Conservation (phyloP, 2,888 invertebrate genomes). For the Heteromyza rotundicornis region DNA sequence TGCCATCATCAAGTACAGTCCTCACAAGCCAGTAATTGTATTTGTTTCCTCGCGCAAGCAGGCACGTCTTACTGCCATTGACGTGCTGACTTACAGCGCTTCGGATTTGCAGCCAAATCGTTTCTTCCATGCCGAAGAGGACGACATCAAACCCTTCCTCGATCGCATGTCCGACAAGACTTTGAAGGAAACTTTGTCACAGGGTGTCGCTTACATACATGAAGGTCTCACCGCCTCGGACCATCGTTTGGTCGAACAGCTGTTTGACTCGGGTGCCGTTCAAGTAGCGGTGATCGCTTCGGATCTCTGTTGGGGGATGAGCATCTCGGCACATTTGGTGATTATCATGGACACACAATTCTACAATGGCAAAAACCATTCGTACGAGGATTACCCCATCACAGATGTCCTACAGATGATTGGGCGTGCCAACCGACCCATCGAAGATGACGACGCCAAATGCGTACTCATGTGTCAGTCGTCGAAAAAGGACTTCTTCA, state of each 20-base stretch:
- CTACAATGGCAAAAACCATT: constrained; percentile 82
- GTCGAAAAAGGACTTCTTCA: constrained; percentile 98
- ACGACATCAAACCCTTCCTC: constrained; percentile 87
- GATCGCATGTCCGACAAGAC: constrained; percentile 88
- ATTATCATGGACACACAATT: constrained; percentile 96
- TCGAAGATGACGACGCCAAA: constrained; percentile 90
- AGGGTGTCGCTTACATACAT: constrained; percentile 97
- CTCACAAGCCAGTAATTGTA: constrained; percentile 83
- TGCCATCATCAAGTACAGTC: constrained; percentile 83
- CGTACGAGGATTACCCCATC: constrained; percentile 97
- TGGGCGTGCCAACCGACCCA: constrained; percentile 92
- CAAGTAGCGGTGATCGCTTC: constrained; percentile 91
- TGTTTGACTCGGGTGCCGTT: constrained; percentile 92
- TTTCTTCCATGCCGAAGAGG: constrained; percentile 87
- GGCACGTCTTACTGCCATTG: constrained; percentile 93
- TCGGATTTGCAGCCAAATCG: constrained; percentile 85
- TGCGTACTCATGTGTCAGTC: constrained; percentile 97
- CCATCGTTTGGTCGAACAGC: constrained; percentile 87
- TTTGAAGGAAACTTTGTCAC: constrained; percentile 87
- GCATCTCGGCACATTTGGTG: constrained; percentile 90
- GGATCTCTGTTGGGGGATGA: constrained; percentile 91
- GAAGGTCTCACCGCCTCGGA: constrained; percentile 89
- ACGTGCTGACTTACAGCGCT: constrained; percentile 91
- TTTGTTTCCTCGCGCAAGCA: constrained; percentile 93
- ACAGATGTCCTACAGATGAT: constrained; percentile 98